phyloP scores from a whole-genome alignment of 2,113 vertebrate genomes.

The Erpornis zantholeuca region DNA sequence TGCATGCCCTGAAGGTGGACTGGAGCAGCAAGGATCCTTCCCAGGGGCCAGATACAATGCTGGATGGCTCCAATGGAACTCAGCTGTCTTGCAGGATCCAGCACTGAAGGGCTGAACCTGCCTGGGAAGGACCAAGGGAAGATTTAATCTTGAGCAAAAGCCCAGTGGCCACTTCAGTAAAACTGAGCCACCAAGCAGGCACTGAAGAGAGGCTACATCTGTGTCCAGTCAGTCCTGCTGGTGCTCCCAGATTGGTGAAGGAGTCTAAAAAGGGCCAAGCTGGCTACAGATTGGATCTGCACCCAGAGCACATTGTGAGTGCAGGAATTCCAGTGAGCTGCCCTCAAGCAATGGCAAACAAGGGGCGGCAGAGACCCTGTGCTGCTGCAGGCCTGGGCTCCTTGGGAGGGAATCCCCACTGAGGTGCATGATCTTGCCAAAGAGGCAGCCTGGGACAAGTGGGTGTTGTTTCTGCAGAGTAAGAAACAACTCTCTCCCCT shows the following conservation, averaged over 20 bases:
- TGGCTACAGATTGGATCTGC: too few species aligned
- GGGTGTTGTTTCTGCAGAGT: background rate
- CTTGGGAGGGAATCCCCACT: background rate
- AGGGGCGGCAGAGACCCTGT: background rate
- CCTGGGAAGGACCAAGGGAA: background rate
- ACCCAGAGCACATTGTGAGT: background rate
- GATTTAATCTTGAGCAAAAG: background rate
- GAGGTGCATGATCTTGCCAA: accelerated
- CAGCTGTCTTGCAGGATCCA: background rate
- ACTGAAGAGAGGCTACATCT: background rate
- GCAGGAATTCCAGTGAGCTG: background rate
- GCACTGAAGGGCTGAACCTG: background rate
- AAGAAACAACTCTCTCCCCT: background rate
- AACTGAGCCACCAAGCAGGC: background rate
- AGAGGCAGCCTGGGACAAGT: background rate
- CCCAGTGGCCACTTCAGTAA: background rate
- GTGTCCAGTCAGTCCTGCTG: background rate
- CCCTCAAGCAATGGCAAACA: background rate
- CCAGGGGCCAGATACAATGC: accelerated
- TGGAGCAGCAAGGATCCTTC: background rate
- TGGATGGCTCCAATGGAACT: background rate
- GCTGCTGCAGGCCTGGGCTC: background rate
- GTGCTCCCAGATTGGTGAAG: background rate
- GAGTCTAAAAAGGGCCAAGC: background rate
- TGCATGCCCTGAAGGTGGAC: background rate